These are phyloP conservation scores for Magallana angulata DNA, from an alignment of 1,140 invertebrate genomes.

Conservation along the genomic window DNA sequence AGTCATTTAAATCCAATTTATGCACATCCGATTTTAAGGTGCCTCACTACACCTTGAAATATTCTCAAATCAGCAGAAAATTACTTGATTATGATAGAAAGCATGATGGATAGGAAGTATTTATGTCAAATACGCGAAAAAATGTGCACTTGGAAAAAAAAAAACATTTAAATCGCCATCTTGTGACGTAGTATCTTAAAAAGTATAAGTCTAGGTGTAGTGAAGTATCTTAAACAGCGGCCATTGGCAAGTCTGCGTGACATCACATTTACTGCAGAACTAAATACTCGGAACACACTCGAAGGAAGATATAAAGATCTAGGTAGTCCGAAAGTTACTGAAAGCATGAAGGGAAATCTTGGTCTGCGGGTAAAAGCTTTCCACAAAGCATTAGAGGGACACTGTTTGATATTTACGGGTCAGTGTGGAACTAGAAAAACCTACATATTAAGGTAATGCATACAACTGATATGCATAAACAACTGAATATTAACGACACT, in stretches of 20 bases:
- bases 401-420: conserved; percentile 14
- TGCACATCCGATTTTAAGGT: neutral
- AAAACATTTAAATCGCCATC: too few species aligned
- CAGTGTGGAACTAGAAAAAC: conserved; percentile 41
- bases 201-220: too few species aligned
- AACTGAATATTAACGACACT: neutral
- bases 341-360: neutral
- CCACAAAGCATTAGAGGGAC: conserved; percentile 17
- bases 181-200: too few species aligned
- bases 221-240: neutral
- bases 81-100: too few species aligned
- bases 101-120: too few species aligned
- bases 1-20: neutral
- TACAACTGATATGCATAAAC: neutral
- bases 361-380: neutral
- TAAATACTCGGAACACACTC: neutral
- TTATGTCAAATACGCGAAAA: too few species aligned
- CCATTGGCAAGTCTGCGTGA: neutral
- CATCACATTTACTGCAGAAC: conserved; percentile 5
- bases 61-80: too few species aligned
- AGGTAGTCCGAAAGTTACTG: neutral
- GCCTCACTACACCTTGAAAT: too few species aligned
- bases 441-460: neutral
- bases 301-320: neutral
- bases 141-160: too few species aligned